Percentiles rank a stretch among this genome's conserved stretches.
Evolutionary conservation across 1,140 invertebrate species (phyloP).

Genomic region (Bombus ignitus): DNA sequence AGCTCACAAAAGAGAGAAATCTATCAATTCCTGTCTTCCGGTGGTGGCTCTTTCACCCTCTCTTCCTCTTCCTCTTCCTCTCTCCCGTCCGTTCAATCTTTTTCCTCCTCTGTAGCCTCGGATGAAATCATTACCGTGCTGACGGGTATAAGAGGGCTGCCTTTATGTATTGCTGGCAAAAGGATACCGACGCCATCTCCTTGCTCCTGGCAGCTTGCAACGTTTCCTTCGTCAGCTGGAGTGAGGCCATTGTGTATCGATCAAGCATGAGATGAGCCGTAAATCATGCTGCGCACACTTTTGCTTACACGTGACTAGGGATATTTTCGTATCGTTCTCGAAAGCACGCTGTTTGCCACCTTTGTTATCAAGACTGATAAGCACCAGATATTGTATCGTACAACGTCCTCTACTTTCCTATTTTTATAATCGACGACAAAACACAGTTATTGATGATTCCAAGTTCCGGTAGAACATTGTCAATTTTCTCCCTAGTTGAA

Average conservation of each 20-base stretch:
- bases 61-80: not conserved
- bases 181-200: conserved; percentile 46
- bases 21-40: conserved; percentile 80
- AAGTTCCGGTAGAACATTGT: not conserved
- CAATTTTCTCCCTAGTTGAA: not conserved
- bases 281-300: conserved; percentile 69
- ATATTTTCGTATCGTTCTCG: conserved; percentile 39
- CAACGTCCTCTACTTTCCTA: not conserved
- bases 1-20: conserved; percentile 76
- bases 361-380: conserved; percentile 15
- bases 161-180: conserved; percentile 66
- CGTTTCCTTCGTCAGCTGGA: conserved; percentile 24
- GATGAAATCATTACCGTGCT: conserved; percentile 78
- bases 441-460: not conserved
- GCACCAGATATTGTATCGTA: not conserved
- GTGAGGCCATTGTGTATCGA: conserved; percentile 71
- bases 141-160: conserved; percentile 56
- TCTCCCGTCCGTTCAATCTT: not conserved
- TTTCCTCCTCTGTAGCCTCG: conserved; percentile 52
- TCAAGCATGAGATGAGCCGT: conserved; percentile 74
- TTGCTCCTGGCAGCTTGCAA: conserved; percentile 27
- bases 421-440: not conserved
- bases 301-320: conserved; percentile 55
- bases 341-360: conserved; percentile 14
- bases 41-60: conserved; percentile 31